Percentiles rank a stretch among this genome's conserved stretches.
These are phyloP conservation scores for Triops cancriformis DNA, from an alignment of 1,140 invertebrate genomes.

Conservation along the genomic window DNA sequence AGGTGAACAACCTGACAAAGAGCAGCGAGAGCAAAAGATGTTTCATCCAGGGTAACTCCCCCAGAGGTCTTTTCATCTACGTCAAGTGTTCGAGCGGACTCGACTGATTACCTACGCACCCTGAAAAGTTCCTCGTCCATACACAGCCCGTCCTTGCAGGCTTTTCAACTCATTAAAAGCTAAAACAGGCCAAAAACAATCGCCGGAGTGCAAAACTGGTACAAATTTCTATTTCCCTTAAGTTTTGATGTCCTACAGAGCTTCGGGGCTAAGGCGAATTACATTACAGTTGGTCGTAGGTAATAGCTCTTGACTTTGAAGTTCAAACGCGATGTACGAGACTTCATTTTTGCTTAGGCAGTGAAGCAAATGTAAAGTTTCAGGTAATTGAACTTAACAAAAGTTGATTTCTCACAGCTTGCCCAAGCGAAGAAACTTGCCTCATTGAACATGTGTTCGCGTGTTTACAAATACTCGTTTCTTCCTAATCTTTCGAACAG, in stretches of 20 bases:
- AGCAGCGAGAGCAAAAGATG: not conserved
- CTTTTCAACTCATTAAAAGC: not conserved
- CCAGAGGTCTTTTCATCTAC: not conserved
- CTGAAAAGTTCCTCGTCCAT: not conserved
- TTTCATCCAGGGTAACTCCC: not conserved
- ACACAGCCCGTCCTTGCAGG: not conserved
- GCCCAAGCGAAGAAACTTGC: not conserved
- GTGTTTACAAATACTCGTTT: not conserved
- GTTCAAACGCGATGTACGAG: not conserved
- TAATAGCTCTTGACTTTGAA: not conserved
- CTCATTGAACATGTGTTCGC: not conserved
- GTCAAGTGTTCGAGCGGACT: not conserved
- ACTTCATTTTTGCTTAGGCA: not conserved
- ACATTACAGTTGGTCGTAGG: not conserved
- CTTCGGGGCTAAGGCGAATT: not conserved
- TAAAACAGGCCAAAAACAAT: not conserved
- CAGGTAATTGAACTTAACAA: not conserved
- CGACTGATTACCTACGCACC: not conserved
- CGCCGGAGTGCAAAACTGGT: not conserved
- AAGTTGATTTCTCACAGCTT: not conserved
- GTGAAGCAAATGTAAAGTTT: not conserved
- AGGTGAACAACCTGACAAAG: constrained; percentile 5
- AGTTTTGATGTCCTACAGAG: not conserved
- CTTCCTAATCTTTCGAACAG: not conserved
- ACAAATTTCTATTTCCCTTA: not conserved